Conservation (phyloP, 2,888 invertebrate genomes). For the Ichneumon xanthorius region DNA sequence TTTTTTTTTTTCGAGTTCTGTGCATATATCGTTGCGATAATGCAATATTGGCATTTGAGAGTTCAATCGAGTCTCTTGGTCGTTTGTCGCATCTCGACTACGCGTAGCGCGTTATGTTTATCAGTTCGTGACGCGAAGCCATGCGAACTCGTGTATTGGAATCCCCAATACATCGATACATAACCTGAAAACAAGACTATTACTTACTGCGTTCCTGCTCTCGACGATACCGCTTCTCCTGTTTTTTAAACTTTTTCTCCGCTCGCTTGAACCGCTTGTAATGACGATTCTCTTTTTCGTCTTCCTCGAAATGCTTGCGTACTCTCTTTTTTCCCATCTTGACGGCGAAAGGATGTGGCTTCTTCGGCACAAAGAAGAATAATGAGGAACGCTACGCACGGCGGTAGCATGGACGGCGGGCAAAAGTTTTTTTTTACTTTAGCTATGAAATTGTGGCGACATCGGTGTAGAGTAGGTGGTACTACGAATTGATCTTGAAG, state of each 20-base stretch:
- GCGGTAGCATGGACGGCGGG: neutral
- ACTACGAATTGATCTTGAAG: constrained; percentile 41
- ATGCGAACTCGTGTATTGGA: neutral
- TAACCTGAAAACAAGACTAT: neutral
- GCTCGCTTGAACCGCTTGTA: constrained; percentile 3
- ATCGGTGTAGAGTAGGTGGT: constrained; percentile 39
- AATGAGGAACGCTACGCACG: constrained; percentile 5
- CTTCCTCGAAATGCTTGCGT: neutral
- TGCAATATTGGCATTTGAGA: neutral
- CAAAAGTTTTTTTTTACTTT: neutral
- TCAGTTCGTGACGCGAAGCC: neutral
- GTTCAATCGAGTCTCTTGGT: neutral
- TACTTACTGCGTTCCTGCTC: constrained; percentile 14
- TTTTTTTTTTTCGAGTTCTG: neutral
- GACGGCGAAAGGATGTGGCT: constrained; percentile 9
- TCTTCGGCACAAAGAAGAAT: constrained; percentile 20
- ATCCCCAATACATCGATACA: constrained; percentile 2
- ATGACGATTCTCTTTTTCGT: neutral
- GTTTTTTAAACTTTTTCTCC: neutral
- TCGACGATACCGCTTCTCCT: constrained; percentile 14
- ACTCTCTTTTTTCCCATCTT: neutral
- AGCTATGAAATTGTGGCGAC: constrained; percentile 42
- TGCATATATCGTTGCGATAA: constrained; percentile 10
- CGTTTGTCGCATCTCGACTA: constrained; percentile 1
- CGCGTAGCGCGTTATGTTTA: constrained; percentile 10